Evolutionary conservation across 1,140 invertebrate species (phyloP).

Genomic region (Drosophila varians): DNA sequence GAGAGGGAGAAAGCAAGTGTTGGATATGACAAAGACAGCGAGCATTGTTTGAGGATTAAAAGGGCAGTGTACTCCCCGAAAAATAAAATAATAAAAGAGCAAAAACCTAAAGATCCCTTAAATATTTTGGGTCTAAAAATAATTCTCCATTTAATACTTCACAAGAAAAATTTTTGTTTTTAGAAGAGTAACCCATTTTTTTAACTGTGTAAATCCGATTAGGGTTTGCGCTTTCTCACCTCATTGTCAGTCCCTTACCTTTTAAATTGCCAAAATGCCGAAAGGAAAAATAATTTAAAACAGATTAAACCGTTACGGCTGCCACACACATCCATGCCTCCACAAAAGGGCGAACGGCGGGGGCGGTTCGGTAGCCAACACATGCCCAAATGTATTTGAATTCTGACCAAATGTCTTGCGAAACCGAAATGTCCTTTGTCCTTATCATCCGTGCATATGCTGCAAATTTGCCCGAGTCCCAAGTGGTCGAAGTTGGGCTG

Average conservation of each 20-base stretch:
- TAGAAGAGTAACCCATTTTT: neutral
- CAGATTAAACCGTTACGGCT: constrained; percentile 80
- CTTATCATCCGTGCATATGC: constrained; percentile 68
- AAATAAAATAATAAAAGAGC: too few species aligned
- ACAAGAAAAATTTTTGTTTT: too few species aligned
- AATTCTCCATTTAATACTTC: too few species aligned
- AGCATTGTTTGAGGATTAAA: constrained; percentile 60
- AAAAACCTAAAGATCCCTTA: constrained; percentile 13
- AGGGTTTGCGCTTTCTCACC: constrained; percentile 27
- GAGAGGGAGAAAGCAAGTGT: constrained; percentile 21
- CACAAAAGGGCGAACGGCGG: too few species aligned
- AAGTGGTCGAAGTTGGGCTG: constrained; percentile 13
- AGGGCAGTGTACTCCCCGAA: constrained; percentile 43
- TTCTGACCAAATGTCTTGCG: constrained; percentile 80
- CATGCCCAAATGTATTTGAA: constrained; percentile 67
- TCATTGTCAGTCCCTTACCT: constrained; percentile 1
- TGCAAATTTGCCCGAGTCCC: constrained; percentile 71
- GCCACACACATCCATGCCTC: constrained; percentile 26
- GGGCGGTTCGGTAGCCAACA: constrained; percentile 20
- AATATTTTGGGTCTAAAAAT: neutral
- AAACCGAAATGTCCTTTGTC: constrained; percentile 60
- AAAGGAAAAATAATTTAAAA: constrained; percentile 76
- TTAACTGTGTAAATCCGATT: constrained; percentile 25
- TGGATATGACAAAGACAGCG: constrained; percentile 22
- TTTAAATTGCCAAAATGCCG: constrained; percentile 2